Evolutionary conservation across 2,888 invertebrate genomes (phyloP).

Genomic region (Macaria liturata): DNA sequence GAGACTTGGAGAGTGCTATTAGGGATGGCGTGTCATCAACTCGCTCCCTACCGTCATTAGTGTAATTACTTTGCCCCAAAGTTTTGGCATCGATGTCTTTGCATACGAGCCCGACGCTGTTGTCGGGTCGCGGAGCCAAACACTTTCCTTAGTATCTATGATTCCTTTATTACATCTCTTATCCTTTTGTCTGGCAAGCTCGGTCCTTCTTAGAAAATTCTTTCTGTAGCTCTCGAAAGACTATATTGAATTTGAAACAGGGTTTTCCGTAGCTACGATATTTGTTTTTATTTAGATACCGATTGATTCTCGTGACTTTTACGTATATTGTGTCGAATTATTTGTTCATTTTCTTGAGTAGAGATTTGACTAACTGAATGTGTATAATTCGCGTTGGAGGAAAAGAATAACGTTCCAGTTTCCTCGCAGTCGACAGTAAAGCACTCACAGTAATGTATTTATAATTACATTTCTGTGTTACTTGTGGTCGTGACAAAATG

Average conservation of each 20-base stretch:
- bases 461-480: slow-evolving; percentile 74
- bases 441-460: slow-evolving; percentile 76
- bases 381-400: slow-evolving; percentile 30
- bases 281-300: slow-evolving; percentile 33
- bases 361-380: slow-evolving; percentile 29
- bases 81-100: slow-evolving; percentile 37
- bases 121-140: slow-evolving; percentile 51
- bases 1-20: slow-evolving; percentile 33
- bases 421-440: slow-evolving; percentile 56
- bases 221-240: slow-evolving; percentile 58
- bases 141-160: slow-evolving; percentile 70
- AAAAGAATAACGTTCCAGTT: slow-evolving; percentile 47
- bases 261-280: slow-evolving; percentile 56
- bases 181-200: slow-evolving; percentile 61
- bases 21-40: slow-evolving; percentile 37
- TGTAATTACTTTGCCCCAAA: slow-evolving; percentile 55
- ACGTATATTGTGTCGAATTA: slow-evolving; percentile 15
- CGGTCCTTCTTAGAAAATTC: slow-evolving; percentile 55
- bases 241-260: slow-evolving; percentile 74
- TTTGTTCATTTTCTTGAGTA: slow-evolving; percentile 29
- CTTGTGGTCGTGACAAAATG: slow-evolving; percentile 59
- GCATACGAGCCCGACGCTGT: slow-evolving; percentile 25
- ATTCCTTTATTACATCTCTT: slow-evolving; percentile 71
- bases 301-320: slow-evolving; percentile 25
- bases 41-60: slow-evolving; percentile 58